Base-by-base conservation (phyloP, 2,888 invertebrate species). In the Dendrolimus houi region DNA sequence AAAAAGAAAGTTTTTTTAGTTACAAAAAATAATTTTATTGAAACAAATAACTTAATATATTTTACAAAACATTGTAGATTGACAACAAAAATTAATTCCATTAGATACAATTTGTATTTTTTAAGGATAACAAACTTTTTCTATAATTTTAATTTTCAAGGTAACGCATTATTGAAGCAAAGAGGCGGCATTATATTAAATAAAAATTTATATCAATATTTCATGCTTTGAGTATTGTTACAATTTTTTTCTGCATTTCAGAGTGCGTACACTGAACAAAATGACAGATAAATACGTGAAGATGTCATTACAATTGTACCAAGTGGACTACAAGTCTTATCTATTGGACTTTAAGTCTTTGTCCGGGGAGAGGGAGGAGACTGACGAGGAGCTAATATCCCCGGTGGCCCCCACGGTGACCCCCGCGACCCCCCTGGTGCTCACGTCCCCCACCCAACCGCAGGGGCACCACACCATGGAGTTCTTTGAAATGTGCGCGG, bases 401-500 rank as follows among this genome's bases (percentile, higher is more conserved):
- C 64, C 74, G 41, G 72, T 84, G 54, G 65, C 79, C 52, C 64
- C 75, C 10, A 63, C 83, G 40, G 66, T 79, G 2, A 75, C 64
- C 10, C 72, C 71, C 1, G 64, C 67, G 3, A 62, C 69, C n/a
- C 76, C 83, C 47, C 71, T 83, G 55, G 66, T 80, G 62, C 62
- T 79, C 64, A 66, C 80, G 60, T 42, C 68, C 59, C 57, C 65
- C 10, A 42, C 68, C 47, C 66, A 66, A 52, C 75, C 80, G 0
- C 92, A 92, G 40, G 96, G 96, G 0, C 98, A 99, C 78, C 98
- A 98, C 83, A 99, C 99, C 1, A 98, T 99, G 97, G 99, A 99
- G 90, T 99, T 99, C 91, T 99, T 99, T 79, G 99, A 99, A 91
- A 99, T 99, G 98, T 99, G 99, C 86, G 98, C 99, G 17, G 97